These are phyloP conservation scores for Eptatretus atami DNA, from an alignment of 2,797 vertebrate species.

Conservation along the genomic window DNA sequence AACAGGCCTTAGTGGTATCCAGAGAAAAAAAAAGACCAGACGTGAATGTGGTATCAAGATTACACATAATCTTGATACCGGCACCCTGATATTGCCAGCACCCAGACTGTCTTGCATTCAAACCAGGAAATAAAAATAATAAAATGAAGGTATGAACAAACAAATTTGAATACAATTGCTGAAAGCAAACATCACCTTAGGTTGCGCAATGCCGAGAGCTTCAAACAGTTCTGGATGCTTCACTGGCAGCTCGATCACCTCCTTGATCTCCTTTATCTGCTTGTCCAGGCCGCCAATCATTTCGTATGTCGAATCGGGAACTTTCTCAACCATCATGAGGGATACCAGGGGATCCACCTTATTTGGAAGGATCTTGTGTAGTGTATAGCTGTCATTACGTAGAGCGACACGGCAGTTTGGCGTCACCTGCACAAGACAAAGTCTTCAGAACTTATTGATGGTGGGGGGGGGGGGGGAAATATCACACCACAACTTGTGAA, in stretches of 20 bases:
- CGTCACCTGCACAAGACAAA: constrained; percentile 33
- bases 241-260: constrained; percentile 85
- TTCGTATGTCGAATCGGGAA: constrained; percentile 87
- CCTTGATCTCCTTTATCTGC: constrained; percentile 97
- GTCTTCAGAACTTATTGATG: too few relatives aligned
- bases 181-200: constrained; percentile 26
- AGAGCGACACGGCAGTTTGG: constrained; percentile 82
- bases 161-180: too few relatives aligned
- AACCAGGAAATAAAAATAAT: not conserved
- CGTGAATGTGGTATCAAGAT: not conserved
- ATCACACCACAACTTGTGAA: too few relatives aligned
- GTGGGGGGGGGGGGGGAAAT: too few relatives aligned
- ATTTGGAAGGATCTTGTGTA: constrained; percentile 94
- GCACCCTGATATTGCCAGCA: not conserved
- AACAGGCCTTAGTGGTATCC: too few relatives aligned
- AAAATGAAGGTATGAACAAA: not conserved
- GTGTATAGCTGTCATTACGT: constrained; percentile 83
- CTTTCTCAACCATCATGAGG: constrained; percentile 98
- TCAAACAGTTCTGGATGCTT: constrained; percentile 93
- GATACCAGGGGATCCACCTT: constrained; percentile 92
- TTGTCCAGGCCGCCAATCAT: constrained; percentile 97
- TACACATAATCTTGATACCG: not conserved
- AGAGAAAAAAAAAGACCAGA: not conserved
- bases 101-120: not conserved
- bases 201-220: constrained; percentile 76